A percentile compares a stretch with the other conserved stretches of the same genome.
Evolutionary conservation across 2,888 invertebrate genomes (phyloP).

Genomic region (Heliconius cydno): DNA sequence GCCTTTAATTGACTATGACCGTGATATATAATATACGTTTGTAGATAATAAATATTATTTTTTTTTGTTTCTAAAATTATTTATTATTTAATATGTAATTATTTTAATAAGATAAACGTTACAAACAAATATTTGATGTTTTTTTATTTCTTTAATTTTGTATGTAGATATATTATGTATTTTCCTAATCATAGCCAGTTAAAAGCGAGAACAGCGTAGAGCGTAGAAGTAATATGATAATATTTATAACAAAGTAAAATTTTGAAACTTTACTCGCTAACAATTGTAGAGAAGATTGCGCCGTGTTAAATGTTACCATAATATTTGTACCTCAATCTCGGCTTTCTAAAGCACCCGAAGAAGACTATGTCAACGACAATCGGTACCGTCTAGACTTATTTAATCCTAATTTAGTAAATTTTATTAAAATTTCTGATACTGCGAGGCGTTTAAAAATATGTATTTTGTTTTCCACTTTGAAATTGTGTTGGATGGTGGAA

Average conservation of each 20-base stretch:
- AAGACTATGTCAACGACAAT: conserved; percentile 63
- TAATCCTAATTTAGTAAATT: not conserved
- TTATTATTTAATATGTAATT: not conserved
- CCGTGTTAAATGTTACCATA: conserved; percentile 36
- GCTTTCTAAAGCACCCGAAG: conserved; percentile 69
- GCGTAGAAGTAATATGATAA: conserved; percentile 30
- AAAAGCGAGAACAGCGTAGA: conserved; percentile 25
- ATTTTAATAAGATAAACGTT: not conserved
- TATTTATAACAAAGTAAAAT: conserved; percentile 30
- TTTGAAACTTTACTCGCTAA: conserved; percentile 8
- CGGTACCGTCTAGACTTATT: conserved; percentile 38
- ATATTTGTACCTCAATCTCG: conserved; percentile 67
- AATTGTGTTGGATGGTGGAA: not conserved
- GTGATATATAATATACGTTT: not conserved
- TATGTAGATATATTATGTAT: not conserved
- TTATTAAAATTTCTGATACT: not conserved
- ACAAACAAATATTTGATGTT: too few relatives aligned
- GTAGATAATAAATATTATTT: not conserved
- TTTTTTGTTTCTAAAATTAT: not conserved
- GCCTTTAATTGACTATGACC: conserved; percentile 5
- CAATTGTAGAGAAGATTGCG: conserved; percentile 2
- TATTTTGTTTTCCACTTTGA: not conserved
- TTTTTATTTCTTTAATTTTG: too few relatives aligned
- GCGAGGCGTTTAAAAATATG: not conserved
- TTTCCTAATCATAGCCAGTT: conserved; percentile 8